Percentiles rank a stretch among this genome's conserved stretches.
Evolutionary conservation across 2,797 vertebrate species (phyloP).

Genomic region (Leptoclinus maculatus): DNA sequence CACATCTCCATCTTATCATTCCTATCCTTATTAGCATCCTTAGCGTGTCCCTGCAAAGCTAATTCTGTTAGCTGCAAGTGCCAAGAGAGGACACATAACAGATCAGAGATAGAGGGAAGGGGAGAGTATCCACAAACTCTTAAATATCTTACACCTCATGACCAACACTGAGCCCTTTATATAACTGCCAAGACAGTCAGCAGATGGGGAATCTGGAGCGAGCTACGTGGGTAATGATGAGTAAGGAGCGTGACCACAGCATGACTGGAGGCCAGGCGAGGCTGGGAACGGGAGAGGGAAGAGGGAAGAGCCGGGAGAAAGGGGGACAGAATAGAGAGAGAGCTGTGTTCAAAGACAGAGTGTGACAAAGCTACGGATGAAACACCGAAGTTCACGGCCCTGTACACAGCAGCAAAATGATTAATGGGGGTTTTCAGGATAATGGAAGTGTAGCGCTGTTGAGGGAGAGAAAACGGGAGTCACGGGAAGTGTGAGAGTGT

Average conservation of each 20-base stretch:
- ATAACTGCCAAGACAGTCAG: constrained; percentile 21
- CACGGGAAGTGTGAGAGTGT: constrained; percentile 17
- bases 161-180: constrained; percentile 64
- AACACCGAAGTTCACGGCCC: background rate
- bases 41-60: constrained; percentile 1
- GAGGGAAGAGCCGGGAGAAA: constrained; percentile 11
- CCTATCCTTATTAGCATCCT: background rate
- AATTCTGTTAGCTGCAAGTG: background rate
- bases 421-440: background rate
- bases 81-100: constrained; percentile 15
- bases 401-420: background rate
- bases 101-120: background rate
- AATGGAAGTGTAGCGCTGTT: background rate
- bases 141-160: constrained; percentile 43
- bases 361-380: constrained; percentile 16
- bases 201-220: constrained; percentile 53
- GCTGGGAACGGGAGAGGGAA: constrained; percentile 30
- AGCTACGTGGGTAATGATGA: constrained; percentile 51
- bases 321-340: background rate
- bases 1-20: background rate
- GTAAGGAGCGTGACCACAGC: constrained; percentile 56
- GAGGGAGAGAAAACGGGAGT: constrained; percentile 2
- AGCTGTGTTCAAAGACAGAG: constrained; percentile 27
- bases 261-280: constrained; percentile 48
- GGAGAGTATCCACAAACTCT: constrained; percentile 30